Evolutionary conservation across 2,797 vertebrate species (phyloP).

Genomic region (Triplophysa bombifrons): DNA sequence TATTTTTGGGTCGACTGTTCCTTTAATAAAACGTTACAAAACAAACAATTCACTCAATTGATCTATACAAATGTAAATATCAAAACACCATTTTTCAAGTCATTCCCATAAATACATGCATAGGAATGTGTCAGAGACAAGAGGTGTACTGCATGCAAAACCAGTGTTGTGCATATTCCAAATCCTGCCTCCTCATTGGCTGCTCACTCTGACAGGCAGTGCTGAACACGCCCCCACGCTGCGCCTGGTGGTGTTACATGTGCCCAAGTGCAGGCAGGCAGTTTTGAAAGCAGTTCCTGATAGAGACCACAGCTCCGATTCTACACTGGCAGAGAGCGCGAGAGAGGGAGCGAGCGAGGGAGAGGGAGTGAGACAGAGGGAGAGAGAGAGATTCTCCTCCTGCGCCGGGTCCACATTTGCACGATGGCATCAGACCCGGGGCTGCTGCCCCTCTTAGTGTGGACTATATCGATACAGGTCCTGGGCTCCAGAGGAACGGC

Average conservation of each 20-base stretch:
- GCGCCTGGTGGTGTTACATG: slow-evolving; percentile 62
- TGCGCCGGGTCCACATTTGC: slow-evolving; percentile 61
- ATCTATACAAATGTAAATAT: too few relatives aligned
- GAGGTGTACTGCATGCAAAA: slow-evolving; percentile 26
- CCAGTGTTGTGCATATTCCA: slow-evolving; percentile 39
- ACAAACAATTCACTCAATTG: too few relatives aligned
- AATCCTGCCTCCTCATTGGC: slow-evolving; percentile 68
- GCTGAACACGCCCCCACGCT: slow-evolving; percentile 61
- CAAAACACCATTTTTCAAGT: not conserved
- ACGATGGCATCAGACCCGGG: slow-evolving; percentile 80
- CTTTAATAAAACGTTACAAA: not conserved
- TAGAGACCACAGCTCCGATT: slow-evolving; percentile 64
- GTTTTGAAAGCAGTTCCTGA: slow-evolving; percentile 73
- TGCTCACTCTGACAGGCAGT: slow-evolving; percentile 64
- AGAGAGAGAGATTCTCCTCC: slow-evolving; percentile 67
- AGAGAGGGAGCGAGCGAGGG: slow-evolving; percentile 54
- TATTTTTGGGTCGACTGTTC: not conserved
- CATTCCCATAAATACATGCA: not conserved
- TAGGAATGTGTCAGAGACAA: not conserved
- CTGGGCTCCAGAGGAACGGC: slow-evolving; percentile 65
- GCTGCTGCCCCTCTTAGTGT: slow-evolving; percentile 75
- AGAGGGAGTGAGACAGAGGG: slow-evolving; percentile 64
- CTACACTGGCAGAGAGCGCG: slow-evolving; percentile 70
- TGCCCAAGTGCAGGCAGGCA: slow-evolving; percentile 68
- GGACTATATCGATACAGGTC: slow-evolving; percentile 78